Evolutionary conservation across 53 echinoderm and acorn worm species (phyloP), one percentile per base, ranked within the genome.

Genomic region (Stichopus horrens): DNA sequence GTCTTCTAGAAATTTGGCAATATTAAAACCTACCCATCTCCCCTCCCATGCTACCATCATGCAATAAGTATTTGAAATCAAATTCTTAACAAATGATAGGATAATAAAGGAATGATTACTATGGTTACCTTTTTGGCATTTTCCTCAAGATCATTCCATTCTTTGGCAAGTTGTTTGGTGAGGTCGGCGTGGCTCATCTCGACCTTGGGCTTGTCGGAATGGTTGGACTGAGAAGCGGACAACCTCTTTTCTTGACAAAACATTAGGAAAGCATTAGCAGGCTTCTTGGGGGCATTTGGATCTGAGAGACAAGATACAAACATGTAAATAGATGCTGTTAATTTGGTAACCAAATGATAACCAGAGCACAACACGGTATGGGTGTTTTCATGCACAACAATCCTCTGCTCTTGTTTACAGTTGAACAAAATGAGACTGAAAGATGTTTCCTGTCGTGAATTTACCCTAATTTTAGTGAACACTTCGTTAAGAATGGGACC

Each of bases 261-360:
- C 98, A 97, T 96, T 74, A 97, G 89, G 94, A 95, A 97, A 67
- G 98, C 98, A 88, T 97, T 97, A 88, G 98, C 98, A 9, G 95
- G 96, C 85, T 96, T 96, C 91, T 96, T 96, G 71, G 96, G 96
- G 8, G 96, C 96, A 55, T 92, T 92, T 10, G 95, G 94, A 87
- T 96, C 93, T 94, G 90, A 10, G 53, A 51, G 10, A 56, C 59
- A 58, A 0, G 54, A 19, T 18, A 82, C 6, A 76, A 51, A 9
- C 52, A 76, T 76, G 7, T 76, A 7, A 16, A 9, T 54, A 37
- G 37, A 37, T 37, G 37, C 37, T 37, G 37, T 37, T 37, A 67
- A 67, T 14, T 67, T 67, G n/a, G 68, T 11, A 11, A 11, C 68
- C 11, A 67, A 67, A n/a, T 14, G 68, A 67, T 37, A 37, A 37